Percentiles rank a stretch among this genome's conserved stretches.
phyloP scores from a whole-genome alignment of 2,888 invertebrate species.

The Cephus rjabovi region DNA sequence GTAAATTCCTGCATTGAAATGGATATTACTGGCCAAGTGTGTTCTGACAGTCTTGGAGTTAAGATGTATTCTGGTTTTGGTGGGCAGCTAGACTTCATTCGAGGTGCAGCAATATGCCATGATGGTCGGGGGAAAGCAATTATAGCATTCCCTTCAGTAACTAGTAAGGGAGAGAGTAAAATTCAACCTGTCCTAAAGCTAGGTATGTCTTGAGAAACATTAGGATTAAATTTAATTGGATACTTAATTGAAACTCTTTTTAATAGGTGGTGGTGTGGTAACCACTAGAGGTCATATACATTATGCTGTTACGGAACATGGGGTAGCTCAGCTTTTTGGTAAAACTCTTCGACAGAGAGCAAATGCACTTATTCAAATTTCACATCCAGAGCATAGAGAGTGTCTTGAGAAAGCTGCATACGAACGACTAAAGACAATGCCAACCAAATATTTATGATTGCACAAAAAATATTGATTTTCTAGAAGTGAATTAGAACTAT shows the following conservation, averaged over 20 bases:
- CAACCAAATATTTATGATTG: constrained; percentile 60
- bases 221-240: neutral
- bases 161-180: constrained; percentile 84
- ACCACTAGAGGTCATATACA: constrained; percentile 92
- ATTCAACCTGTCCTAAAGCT: constrained; percentile 84
- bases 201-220: constrained; percentile 69
- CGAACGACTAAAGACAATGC: constrained; percentile 84
- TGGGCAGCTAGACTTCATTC: constrained; percentile 94
- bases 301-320: constrained; percentile 93
- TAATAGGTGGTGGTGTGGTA: constrained; percentile 90
- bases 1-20: constrained; percentile 77
- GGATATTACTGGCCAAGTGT: constrained; percentile 75
- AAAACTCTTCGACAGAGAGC: constrained; percentile 91
- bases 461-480: neutral
- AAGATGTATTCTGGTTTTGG: constrained; percentile 88
- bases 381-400: constrained; percentile 90
- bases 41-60: constrained; percentile 71
- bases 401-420: constrained; percentile 88
- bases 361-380: constrained; percentile 86
- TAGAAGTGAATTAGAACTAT: neutral
- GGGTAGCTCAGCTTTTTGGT: constrained; percentile 90
- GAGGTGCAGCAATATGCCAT: constrained; percentile 86
- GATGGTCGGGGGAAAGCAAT: constrained; percentile 93
- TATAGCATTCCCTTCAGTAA: constrained; percentile 86
- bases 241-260: constrained; percentile 6